Percentiles rank a stretch among this genome's conserved stretches.
phyloP scores from a whole-genome alignment of 1,140 invertebrate species.

The Coelopa frigida region DNA sequence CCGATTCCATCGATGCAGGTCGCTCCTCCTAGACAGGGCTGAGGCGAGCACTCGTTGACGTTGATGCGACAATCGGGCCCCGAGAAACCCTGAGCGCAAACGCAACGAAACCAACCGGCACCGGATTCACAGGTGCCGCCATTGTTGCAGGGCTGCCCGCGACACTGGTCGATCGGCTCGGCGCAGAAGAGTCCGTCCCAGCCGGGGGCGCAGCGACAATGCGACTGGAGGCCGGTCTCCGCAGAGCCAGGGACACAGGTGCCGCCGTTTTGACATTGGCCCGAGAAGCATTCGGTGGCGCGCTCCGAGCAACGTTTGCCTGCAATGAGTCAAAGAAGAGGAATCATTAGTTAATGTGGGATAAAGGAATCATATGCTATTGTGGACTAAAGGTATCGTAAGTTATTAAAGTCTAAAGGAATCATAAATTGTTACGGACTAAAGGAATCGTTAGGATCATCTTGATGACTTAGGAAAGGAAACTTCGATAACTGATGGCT shows the following conservation, averaged over 20 bases:
- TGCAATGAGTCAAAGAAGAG: conserved; percentile 13
- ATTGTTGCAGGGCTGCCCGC: conserved; percentile 59
- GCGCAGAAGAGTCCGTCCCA: conserved; percentile 40
- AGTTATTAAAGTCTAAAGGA: too few relatives aligned
- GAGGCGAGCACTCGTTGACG: conserved; percentile 67
- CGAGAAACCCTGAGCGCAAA: conserved; percentile 73
- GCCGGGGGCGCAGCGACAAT: conserved; percentile 35
- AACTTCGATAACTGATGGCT: too few relatives aligned
- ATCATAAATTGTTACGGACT: too few relatives aligned
- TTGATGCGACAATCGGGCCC: conserved; percentile 70
- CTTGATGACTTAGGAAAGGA: too few relatives aligned
- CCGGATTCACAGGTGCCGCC: conserved; percentile 76
- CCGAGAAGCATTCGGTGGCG: conserved; percentile 36
- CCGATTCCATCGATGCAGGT: conserved; percentile 73
- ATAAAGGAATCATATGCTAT: too few relatives aligned
- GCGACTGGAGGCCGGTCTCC: conserved; percentile 32
- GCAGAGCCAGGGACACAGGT: conserved; percentile 54
- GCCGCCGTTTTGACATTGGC: conserved; percentile 62
- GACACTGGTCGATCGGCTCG: conserved; percentile 42
- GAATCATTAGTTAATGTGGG: too few relatives aligned
- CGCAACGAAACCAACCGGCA: conserved; percentile 66
- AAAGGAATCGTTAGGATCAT: too few relatives aligned
- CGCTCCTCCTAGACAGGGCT: conserved; percentile 77
- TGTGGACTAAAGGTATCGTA: too few relatives aligned
- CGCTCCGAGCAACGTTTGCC: conserved; percentile 42